These are phyloP conservation scores for Drosophila seguyi DNA, from an alignment of 1,140 invertebrate species.

Conservation along the genomic window DNA sequence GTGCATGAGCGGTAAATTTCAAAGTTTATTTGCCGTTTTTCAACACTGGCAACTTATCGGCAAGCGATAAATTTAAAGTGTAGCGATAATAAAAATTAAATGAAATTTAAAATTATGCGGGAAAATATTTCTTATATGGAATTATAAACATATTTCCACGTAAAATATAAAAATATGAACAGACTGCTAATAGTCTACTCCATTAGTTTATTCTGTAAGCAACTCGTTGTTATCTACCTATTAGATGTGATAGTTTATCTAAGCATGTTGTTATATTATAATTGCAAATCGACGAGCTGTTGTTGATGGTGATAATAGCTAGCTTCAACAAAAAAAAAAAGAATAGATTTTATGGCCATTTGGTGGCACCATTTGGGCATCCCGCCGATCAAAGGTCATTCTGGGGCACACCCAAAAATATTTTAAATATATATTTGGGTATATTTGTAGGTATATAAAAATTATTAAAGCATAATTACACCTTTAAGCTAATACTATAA, in stretches of 20 bases:
- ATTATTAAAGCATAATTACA: neutral
- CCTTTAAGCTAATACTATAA: neutral
- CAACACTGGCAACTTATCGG: neutral
- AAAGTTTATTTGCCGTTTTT: neutral
- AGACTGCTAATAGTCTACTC: neutral
- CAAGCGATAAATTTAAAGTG: neutral
- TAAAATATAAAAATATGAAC: neutral
- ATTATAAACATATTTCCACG: neutral
- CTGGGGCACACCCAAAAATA: neutral
- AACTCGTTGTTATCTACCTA: neutral
- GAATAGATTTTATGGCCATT: constrained; percentile 6
- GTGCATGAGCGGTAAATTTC: neutral
- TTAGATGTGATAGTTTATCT: constrained; percentile 14
- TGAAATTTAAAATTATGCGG: neutral
- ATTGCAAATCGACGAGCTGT: constrained; percentile 4
- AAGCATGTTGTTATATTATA: constrained; percentile 18
- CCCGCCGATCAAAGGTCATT: constrained; percentile 7
- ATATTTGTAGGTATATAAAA: neutral
- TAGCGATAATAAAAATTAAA: neutral
- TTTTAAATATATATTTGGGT: neutral
- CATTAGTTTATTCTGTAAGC: constrained; percentile 1
- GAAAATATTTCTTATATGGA: neutral
- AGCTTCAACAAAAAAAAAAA: constrained; percentile 10
- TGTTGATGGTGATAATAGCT: constrained; percentile 4
- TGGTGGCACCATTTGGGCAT: neutral